These are phyloP conservation scores for Tridacna crocea DNA, from an alignment of 2,888 invertebrate genomes.

Conservation along the genomic window DNA sequence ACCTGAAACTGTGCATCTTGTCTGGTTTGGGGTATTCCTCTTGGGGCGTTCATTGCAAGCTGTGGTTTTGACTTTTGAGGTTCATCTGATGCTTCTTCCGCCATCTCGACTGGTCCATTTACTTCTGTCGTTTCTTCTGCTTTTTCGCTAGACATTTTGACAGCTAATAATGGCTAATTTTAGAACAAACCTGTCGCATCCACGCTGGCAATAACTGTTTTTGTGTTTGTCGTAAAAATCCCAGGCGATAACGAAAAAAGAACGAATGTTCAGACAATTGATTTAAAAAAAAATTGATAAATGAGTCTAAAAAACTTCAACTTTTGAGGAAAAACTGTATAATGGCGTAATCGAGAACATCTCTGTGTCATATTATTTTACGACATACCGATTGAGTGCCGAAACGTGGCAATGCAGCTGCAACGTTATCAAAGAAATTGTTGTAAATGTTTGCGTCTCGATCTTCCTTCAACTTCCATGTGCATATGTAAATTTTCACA, in stretches of 20 bases:
- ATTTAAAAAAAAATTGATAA: no score
- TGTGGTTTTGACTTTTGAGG: not conserved
- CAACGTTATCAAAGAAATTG: not conserved
- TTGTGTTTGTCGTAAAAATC: slow-evolving; percentile 61
- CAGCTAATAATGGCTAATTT: slow-evolving; percentile 31
- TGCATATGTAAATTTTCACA: no score
- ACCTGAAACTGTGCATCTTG: slow-evolving; percentile 25
- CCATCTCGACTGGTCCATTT: not conserved
- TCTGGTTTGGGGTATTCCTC: slow-evolving; percentile 7
- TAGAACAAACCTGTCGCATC: slow-evolving; percentile 52
- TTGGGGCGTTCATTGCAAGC: not conserved
- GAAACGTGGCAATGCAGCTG: slow-evolving; percentile 23
- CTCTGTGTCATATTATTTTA: slow-evolving; percentile 1
- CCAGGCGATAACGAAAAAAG: not conserved
- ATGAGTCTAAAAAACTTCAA: not conserved
- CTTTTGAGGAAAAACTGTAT: not conserved
- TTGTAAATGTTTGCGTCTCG: not conserved
- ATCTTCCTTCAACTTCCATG: no score
- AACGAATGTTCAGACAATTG: not conserved
- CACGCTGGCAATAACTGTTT: slow-evolving; percentile 70
- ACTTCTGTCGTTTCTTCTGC: slow-evolving; percentile 19
- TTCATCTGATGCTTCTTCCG: slow-evolving; percentile 24
- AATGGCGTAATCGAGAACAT: no score
- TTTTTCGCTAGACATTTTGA: slow-evolving; percentile 36
- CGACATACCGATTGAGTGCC: slow-evolving; percentile 24